A percentile compares a stretch with the other conserved stretches of the same genome.
phyloP scores from a whole-genome alignment of 1,140 invertebrate genomes.

The Ylistrum balloti region DNA sequence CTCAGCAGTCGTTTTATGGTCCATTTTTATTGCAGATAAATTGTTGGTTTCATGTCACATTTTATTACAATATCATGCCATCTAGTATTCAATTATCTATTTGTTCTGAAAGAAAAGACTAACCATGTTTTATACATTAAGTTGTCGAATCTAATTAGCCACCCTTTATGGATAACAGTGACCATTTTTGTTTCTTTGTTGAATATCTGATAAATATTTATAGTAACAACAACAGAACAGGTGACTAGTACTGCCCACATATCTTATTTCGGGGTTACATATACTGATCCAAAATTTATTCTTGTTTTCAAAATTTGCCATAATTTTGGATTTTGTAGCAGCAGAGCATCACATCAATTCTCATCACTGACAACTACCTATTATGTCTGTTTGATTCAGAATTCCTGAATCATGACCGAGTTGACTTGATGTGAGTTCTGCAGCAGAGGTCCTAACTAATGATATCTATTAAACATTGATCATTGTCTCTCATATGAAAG shows the following conservation, averaged over 20 bases:
- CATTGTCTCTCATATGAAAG: not conserved
- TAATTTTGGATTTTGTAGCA: not conserved
- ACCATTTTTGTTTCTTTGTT: not conserved
- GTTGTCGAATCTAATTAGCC: constrained; percentile 8
- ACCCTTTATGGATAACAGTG: not conserved
- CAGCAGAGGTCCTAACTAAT: not conserved
- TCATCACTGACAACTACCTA: no score
- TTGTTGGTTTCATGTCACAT: constrained; percentile 34
- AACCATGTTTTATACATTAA: constrained; percentile 20
- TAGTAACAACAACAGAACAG: not conserved
- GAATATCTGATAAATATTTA: not conserved
- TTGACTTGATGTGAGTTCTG: not conserved
- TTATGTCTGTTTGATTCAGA: not conserved
- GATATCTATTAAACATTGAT: not conserved
- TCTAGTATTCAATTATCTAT: constrained; percentile 12
- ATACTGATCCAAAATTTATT: not conserved
- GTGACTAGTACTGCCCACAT: not conserved
- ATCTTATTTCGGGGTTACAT: not conserved
- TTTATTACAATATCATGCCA: constrained; percentile 16
- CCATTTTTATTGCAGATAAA: constrained; percentile 38
- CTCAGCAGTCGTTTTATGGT: not conserved
- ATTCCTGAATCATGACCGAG: not conserved
- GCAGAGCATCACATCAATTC: not conserved
- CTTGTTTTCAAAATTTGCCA: not conserved
- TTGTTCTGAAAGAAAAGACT: constrained; percentile 12